Conservation (phyloP, 2,113 vertebrate genomes). For the Riparia riparia region DNA sequence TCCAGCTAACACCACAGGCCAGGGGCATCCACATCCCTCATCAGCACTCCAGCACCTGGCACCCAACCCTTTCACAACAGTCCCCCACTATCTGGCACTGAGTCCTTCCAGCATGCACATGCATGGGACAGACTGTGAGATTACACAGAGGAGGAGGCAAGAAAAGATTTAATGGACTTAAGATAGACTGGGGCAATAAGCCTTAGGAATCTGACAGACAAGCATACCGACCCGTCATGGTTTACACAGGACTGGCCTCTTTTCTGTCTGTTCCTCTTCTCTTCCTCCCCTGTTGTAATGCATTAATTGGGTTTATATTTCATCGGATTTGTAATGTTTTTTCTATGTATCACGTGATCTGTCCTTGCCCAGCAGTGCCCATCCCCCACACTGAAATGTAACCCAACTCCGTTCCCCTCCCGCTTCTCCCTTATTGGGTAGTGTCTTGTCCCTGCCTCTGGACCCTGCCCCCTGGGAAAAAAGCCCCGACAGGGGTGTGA, state of each 20-base stretch:
- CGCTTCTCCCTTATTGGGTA: too few species aligned
- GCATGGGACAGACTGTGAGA: background rate
- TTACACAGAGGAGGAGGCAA: background rate
- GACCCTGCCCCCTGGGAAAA: too few species aligned
- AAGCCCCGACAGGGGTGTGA: too few species aligned
- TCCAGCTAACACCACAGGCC: background rate
- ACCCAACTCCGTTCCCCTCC: too few species aligned
- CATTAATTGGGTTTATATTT: too few species aligned
- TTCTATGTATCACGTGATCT: too few species aligned
- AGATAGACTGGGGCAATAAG: background rate
- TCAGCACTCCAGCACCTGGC: background rate
- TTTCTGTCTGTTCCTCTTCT: background rate
- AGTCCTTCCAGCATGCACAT: background rate
- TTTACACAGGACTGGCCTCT: rapidly evolving
- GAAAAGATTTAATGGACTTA: background rate
- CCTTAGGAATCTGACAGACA: background rate
- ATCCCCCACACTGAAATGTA: too few species aligned
- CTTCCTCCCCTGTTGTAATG: background rate
- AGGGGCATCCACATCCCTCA: rapidly evolving
- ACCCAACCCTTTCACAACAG: background rate
- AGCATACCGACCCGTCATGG: rapidly evolving
- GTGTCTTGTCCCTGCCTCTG: too few species aligned
- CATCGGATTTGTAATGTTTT: too few species aligned
- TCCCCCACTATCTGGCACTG: rapidly evolving
- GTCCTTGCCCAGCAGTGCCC: too few species aligned